A percentile compares a stretch with the other conserved stretches of the same genome.
Conservation (phyloP, 2,888 invertebrate genomes). For the Trachelus troglodyta region DNA sequence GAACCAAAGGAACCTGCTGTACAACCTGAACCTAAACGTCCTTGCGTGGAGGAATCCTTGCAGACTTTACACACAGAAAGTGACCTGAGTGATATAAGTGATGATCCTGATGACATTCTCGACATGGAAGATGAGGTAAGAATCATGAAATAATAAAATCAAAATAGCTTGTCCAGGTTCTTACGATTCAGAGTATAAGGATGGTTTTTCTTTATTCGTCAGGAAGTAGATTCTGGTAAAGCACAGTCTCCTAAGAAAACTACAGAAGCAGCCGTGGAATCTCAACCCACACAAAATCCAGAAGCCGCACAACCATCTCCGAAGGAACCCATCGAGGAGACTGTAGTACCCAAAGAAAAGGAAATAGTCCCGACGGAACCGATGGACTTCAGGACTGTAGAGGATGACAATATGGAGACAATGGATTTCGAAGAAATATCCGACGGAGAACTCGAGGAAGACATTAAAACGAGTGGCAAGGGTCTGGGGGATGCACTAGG, state of each 20-base stretch:
- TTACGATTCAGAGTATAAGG: background rate
- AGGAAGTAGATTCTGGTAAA: slow-evolving; percentile 40
- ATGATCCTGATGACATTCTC: slow-evolving; percentile 88
- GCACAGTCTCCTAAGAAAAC: slow-evolving; percentile 42
- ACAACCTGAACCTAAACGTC: slow-evolving; percentile 47
- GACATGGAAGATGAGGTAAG: slow-evolving; percentile 76
- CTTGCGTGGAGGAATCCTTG: slow-evolving; percentile 63
- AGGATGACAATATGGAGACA: slow-evolving; percentile 79
- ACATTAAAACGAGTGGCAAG: slow-evolving; percentile 73
- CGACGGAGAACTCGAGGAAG: slow-evolving; percentile 89
- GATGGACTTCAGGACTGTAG: slow-evolving; percentile 60
- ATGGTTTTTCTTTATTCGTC: slow-evolving; percentile 3
- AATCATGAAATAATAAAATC: background rate
- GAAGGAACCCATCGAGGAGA: slow-evolving; percentile 51
- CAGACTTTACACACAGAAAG: slow-evolving; percentile 72
- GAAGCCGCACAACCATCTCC: slow-evolving; percentile 51
- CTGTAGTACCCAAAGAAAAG: slow-evolving; percentile 51
- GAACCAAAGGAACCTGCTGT: slow-evolving; percentile 67
- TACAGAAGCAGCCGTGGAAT: slow-evolving; percentile 41
- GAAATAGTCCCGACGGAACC: slow-evolving; percentile 31
- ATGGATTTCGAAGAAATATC: slow-evolving; percentile 92
- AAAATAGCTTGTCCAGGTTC: background rate
- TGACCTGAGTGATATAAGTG: slow-evolving; percentile 89
- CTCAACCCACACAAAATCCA: slow-evolving; percentile 50
- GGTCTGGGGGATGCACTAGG: slow-evolving; percentile 91